Conservation (phyloP, 2,113 vertebrate species). For the Chlorocebus sabaeus region DNA sequence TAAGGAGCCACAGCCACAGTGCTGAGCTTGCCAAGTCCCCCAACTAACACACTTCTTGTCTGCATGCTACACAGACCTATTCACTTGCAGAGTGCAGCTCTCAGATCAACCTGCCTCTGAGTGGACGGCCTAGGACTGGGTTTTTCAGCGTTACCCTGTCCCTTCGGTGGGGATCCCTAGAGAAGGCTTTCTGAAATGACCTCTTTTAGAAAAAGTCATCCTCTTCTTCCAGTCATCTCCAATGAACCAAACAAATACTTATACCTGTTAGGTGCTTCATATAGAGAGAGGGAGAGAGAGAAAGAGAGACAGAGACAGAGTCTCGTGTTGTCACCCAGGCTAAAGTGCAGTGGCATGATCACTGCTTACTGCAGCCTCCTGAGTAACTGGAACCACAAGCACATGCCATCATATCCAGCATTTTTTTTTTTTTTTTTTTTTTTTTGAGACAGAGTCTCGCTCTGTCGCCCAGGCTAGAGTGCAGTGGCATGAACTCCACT, state of each 20-base stretch:
- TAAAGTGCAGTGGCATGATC: too few relatives aligned
- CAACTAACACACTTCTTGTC: neutral
- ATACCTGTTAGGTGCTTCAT: neutral
- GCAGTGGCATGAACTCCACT: too few relatives aligned
- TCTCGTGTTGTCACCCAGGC: too few relatives aligned
- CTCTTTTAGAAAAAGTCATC: neutral
- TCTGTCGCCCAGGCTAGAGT: too few relatives aligned
- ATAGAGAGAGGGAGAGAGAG: too few relatives aligned
- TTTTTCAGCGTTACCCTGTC: neutral
- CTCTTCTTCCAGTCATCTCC: neutral
- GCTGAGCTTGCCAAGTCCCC: neutral
- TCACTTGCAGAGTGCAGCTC: neutral
- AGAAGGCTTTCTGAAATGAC: neutral
- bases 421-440: too few relatives aligned
- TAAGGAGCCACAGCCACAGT: neutral
- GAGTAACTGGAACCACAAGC: too few relatives aligned
- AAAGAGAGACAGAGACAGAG: too few relatives aligned
- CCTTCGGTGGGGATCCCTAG: neutral
- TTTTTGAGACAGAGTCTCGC: too few relatives aligned
- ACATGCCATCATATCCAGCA: too few relatives aligned
- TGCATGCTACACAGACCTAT: neutral
- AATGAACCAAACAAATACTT: neutral
- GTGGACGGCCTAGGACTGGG: neutral
- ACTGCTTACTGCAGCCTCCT: too few relatives aligned
- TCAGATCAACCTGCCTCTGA: neutral